These are phyloP conservation scores for Dolichopus griseipennis DNA, from an alignment of 2,888 invertebrate genomes.

Conservation along the genomic window DNA sequence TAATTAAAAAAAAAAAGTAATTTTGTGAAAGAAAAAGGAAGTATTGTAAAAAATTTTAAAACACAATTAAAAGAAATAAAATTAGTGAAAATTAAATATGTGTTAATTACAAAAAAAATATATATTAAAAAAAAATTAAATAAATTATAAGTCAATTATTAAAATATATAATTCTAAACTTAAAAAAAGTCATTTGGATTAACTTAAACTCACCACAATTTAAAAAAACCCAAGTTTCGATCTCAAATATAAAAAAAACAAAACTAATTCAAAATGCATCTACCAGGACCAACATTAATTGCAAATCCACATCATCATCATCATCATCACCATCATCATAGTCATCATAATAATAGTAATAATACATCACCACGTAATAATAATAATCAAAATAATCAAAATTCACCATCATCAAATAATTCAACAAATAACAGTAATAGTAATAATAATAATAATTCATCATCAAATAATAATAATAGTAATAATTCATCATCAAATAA, in stretches of 20 bases:
- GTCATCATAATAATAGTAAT: not conserved
- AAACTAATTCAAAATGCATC: slow-evolving; percentile 32
- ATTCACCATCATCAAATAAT: slow-evolving; percentile 17
- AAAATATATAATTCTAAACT: not conserved
- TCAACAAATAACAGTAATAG: not conserved
- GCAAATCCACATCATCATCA: slow-evolving; percentile 24
- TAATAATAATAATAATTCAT: slow-evolving; percentile 32
- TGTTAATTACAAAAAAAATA: no score
- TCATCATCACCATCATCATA: slow-evolving; percentile 23
- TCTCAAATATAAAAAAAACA: not conserved
- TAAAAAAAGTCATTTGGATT: slow-evolving; percentile 2
- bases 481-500: slow-evolving; percentile 13
- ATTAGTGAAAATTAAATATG: no score
- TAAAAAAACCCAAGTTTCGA: no score
- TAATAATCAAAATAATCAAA: slow-evolving; percentile 24
- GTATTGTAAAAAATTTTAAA: no score
- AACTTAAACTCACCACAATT: not conserved
- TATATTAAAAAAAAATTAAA: not conserved
- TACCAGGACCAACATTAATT: slow-evolving; percentile 41
- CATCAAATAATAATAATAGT: not conserved
- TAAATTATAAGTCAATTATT: not conserved
- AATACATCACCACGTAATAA: slow-evolving; percentile 16
- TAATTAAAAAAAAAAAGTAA: no score
- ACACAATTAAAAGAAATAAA: no score
- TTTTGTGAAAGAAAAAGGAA: no score